phyloP scores from a whole-genome alignment of 2,797 vertebrate species.

The Enteromius thamalakanensis region DNA sequence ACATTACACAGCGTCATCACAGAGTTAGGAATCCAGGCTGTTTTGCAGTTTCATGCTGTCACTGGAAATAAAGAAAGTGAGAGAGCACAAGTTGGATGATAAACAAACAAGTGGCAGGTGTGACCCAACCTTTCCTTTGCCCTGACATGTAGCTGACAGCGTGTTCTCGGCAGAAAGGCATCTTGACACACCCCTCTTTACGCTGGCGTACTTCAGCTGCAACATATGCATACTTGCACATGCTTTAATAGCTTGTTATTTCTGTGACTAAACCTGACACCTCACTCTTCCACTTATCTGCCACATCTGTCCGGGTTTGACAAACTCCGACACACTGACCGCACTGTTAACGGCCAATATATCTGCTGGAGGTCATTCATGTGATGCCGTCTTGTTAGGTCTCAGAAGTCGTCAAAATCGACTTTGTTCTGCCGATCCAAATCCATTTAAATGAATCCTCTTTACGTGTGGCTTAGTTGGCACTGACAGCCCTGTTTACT shows the following conservation, averaged over 20 bases:
- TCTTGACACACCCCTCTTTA: slow-evolving; percentile 44
- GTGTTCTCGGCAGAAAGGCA: slow-evolving; percentile 43
- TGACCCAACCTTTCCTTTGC: slow-evolving; percentile 58
- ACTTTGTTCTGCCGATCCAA: slow-evolving; percentile 13
- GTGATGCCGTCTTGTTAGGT: not conserved
- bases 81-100: slow-evolving; percentile 18
- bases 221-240: slow-evolving; percentile 42
- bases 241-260: slow-evolving; percentile 33
- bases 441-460: slow-evolving; percentile 15
- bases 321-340: slow-evolving; percentile 9
- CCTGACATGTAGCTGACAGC: slow-evolving; percentile 55
- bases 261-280: slow-evolving; percentile 18
- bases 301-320: not conserved
- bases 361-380: not conserved
- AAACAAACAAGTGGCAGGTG: slow-evolving; percentile 56
- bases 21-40: not conserved
- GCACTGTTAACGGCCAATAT: not conserved
- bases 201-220: slow-evolving; percentile 3
- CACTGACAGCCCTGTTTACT: not conserved
- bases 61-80: not conserved
- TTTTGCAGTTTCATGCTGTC: slow-evolving; percentile 21
- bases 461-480: slow-evolving; percentile 19
- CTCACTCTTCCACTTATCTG: slow-evolving; percentile 12
- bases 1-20: not conserved
- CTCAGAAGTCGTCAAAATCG: not conserved